Evolutionary conservation across 1,140 invertebrate genomes (phyloP).

Genomic region (Lanistes nyassanus): DNA sequence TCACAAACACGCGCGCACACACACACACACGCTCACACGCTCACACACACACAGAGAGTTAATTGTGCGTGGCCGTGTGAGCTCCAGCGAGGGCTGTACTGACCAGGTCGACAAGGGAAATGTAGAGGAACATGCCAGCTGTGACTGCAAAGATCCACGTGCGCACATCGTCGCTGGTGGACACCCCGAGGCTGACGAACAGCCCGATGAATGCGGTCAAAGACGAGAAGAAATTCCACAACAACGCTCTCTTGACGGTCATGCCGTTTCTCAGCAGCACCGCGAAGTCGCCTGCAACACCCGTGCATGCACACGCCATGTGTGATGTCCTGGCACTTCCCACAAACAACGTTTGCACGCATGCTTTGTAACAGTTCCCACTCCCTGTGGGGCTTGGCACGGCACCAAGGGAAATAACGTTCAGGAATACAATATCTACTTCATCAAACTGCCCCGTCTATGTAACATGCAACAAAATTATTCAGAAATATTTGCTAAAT

Average conservation of each 20-base stretch:
- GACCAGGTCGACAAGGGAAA: constrained; percentile 74
- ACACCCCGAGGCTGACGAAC: constrained; percentile 69
- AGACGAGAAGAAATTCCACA: constrained; percentile 76
- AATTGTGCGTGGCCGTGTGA: neutral
- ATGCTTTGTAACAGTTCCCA: too few species aligned
- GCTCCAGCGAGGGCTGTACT: constrained; percentile 27
- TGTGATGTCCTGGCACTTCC: constrained; percentile 16
- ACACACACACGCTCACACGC: neutral
- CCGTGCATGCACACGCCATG: constrained; percentile 2
- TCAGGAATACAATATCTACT: too few species aligned
- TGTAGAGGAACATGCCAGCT: constrained; percentile 76
- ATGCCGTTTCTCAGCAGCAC: constrained; percentile 87
- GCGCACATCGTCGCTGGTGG: constrained; percentile 54
- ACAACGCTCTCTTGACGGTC: constrained; percentile 73
- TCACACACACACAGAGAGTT: neutral
- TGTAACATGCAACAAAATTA: too few species aligned
- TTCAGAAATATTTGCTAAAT: too few species aligned
- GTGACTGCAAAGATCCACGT: constrained; percentile 73
- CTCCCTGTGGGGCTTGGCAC: too few species aligned
- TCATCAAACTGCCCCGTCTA: too few species aligned
- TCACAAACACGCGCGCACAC: too few species aligned
- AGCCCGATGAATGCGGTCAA: constrained; percentile 76
- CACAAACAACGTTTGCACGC: neutral
- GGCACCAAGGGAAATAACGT: too few species aligned
- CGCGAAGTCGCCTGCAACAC: constrained; percentile 84